phyloP scores from a whole-genome alignment of 2,888 invertebrate species.

The Glomeris marginata region DNA sequence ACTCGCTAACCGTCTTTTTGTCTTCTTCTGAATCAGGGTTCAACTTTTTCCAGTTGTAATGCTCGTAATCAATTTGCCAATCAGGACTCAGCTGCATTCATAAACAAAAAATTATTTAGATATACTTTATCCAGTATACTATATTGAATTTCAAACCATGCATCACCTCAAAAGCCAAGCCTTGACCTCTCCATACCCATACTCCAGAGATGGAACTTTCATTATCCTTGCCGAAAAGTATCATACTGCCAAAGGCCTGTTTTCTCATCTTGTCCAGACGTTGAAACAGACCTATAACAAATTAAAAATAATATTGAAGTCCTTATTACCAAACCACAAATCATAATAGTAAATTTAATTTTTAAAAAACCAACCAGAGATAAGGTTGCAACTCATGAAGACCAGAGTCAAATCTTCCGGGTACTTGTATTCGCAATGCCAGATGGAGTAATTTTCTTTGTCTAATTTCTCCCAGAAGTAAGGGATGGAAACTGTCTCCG shows the following conservation, averaged over 20 bases:
- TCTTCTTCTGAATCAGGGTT: conserved; percentile 64
- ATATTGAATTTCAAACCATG: conserved; percentile 9
- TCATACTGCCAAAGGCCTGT: conserved; percentile 83
- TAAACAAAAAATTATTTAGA: conserved; percentile 6
- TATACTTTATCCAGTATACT: conserved; percentile 13
- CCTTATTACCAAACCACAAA: conserved; percentile 2
- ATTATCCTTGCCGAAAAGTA: conserved; percentile 83
- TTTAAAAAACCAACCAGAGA: conserved; percentile 47
- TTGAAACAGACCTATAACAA: conserved; percentile 78
- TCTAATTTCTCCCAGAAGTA: conserved; percentile 99
- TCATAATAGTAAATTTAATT: conserved; percentile 3
- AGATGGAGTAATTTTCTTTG: conserved; percentile 87
- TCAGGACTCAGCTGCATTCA: conserved; percentile 58
- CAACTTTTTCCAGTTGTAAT: conserved; percentile 87
- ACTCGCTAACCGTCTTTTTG: conserved; percentile 71
- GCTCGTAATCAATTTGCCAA: conserved; percentile 95
- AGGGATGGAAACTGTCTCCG: conserved; percentile 79
- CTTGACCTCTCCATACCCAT: conserved; percentile 97
- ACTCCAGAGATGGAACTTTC: conserved; percentile 86
- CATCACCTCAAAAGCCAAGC: conserved; percentile 64
- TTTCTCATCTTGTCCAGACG: conserved; percentile 96
- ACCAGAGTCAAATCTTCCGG: conserved; percentile 76
- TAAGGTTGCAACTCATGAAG: conserved; percentile 98
- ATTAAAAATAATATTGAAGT: conserved; percentile 6
- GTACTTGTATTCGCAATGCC: conserved; percentile 95